Conservation (phyloP, 2,113 vertebrate species). For the Etheostoma spectabile region DNA sequence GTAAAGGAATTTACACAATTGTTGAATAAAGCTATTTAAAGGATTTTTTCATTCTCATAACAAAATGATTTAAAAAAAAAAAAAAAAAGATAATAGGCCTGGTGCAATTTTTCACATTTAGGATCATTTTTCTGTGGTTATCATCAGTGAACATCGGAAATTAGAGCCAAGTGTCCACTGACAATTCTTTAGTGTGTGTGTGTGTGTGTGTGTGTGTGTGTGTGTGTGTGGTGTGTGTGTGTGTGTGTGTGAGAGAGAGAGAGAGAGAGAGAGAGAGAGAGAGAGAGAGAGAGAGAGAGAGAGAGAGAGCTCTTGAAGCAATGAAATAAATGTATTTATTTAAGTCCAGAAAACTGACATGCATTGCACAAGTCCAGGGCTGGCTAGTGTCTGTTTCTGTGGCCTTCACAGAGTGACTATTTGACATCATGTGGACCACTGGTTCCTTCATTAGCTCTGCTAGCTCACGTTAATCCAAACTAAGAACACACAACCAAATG, state of each 20-base stretch:
- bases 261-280: background rate
- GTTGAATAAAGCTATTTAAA: background rate
- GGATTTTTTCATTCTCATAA: background rate
- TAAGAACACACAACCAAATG: background rate
- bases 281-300: background rate
- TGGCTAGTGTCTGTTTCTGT: background rate
- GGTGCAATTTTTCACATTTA: background rate
- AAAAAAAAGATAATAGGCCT: background rate
- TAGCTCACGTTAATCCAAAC: background rate
- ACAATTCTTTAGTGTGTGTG: no score
- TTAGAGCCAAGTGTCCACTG: background rate
- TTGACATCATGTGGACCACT: background rate
- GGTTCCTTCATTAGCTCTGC: background rate
- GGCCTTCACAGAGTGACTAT: background rate
- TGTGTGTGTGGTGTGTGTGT: background rate
- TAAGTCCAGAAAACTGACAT: slow-evolving; percentile 11
- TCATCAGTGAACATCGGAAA: background rate
- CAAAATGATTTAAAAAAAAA: no score
- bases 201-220: no score
- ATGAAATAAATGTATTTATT: background rate
- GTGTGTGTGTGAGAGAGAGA: background rate
- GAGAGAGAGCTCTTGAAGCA: background rate
- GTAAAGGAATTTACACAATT: background rate
- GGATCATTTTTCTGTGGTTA: background rate
- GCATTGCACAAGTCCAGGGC: background rate